phyloP scores from a whole-genome alignment of 2,888 invertebrate species.

The Slavum lentiscoides region DNA sequence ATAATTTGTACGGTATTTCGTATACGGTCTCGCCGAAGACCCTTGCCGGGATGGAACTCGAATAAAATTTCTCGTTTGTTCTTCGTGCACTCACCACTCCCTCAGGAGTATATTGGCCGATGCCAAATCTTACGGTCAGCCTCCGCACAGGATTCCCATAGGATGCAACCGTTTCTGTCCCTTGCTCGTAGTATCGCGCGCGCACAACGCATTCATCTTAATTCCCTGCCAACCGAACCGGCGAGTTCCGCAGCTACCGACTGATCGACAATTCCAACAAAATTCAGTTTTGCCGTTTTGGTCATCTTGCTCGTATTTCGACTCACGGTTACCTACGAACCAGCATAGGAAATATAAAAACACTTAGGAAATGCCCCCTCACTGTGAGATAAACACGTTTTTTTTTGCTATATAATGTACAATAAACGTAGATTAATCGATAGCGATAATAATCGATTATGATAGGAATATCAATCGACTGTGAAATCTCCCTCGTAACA shows the following conservation, averaged over 20 bases:
- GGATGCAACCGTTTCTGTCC: conserved; percentile 8
- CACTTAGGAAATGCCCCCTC: too few species aligned
- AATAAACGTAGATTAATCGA: too few species aligned
- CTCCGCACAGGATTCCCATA: background rate
- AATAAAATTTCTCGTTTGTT: conserved; percentile 36
- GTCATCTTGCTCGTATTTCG: too few species aligned
- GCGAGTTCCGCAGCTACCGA: background rate
- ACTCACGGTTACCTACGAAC: too few species aligned
- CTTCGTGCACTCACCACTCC: background rate
- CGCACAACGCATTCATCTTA: conserved; percentile 29
- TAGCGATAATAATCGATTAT: too few species aligned
- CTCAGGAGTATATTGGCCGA: background rate
- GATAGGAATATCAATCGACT: too few species aligned
- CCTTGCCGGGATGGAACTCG: background rate
- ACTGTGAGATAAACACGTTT: too few species aligned
- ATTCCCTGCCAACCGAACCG: conserved; percentile 24
- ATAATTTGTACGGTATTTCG: conserved; percentile 10
- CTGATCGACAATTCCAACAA: conserved; percentile 5
- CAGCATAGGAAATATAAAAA: too few species aligned
- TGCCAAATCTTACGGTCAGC: conserved; percentile 35
- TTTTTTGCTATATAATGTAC: too few species aligned
- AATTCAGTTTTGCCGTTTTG: too few species aligned
- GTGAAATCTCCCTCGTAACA: too few species aligned
- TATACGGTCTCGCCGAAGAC: conserved; percentile 10
- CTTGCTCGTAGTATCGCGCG: background rate